Percentiles rank a stretch among this genome's conserved stretches.
These are phyloP conservation scores for Melanaphis sacchari DNA, from an alignment of 1,140 invertebrate species.

Conservation along the genomic window DNA sequence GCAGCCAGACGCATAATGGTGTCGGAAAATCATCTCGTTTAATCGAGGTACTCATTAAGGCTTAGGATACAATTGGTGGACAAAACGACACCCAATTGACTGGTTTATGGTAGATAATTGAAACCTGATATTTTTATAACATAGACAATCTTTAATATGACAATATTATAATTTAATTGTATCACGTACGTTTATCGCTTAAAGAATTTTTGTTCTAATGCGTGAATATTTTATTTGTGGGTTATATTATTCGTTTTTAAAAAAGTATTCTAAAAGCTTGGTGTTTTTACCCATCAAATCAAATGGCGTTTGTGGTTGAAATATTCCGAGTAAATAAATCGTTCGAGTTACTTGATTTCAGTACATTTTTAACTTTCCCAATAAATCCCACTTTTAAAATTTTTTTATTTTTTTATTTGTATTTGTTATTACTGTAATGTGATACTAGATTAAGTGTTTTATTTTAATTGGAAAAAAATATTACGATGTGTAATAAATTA, in stretches of 20 bases:
- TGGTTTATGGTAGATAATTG: neutral
- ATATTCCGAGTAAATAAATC: too few species aligned
- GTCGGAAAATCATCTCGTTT: neutral
- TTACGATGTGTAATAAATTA: too few species aligned
- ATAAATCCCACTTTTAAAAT: too few species aligned
- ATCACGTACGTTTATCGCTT: neutral
- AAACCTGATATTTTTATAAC: neutral
- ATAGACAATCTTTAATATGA: neutral
- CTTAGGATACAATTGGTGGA: neutral
- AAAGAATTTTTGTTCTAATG: neutral
- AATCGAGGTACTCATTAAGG: neutral
- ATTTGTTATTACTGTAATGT: too few species aligned
- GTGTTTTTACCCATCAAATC: neutral
- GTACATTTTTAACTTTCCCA: too few species aligned
- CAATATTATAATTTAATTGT: neutral
- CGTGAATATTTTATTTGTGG: neutral
- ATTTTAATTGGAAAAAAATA: too few species aligned
- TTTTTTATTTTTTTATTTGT: too few species aligned
- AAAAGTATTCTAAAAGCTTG: neutral
- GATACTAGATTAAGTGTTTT: too few species aligned
- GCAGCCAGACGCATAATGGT: neutral
- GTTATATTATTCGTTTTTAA: neutral
- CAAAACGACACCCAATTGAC: neutral
- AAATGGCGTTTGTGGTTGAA: too few species aligned
- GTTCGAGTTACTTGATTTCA: too few species aligned